Base-by-base conservation (phyloP, 2,888 invertebrate species). In the Conomelus anceps region DNA sequence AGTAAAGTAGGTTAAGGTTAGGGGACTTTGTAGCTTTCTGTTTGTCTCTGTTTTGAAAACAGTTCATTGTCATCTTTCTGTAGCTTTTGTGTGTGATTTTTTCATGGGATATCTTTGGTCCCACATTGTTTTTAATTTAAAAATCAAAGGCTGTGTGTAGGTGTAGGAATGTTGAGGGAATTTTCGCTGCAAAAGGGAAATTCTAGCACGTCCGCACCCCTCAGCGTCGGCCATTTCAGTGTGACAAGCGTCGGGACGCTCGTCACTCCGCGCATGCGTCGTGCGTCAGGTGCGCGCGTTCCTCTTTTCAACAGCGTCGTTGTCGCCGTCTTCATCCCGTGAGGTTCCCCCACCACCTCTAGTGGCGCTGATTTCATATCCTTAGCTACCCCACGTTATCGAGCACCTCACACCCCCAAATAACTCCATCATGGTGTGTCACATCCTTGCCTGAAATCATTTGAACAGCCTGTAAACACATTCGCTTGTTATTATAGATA, bases 341-440 rank as follows among this genome's bases (percentile, higher is more conserved):
- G 63, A 11, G 34, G 63, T 63, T 63, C 63, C 63, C 63, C 63
- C n/a, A n/a, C n/a, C n/a, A n/a, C n/a, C 7, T 63, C 63, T 13
- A 63, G 63, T n/a, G 63, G n/a, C 63, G 63, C 63, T 63, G 63
- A 63, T 63, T 63, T 63, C n/a, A 63, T 63, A 63, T 63, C 63
- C 63, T 63, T 63, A 63, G 63, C 63, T 63, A 63, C 63, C 85
- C 85, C 23, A 85, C 86, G 24, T 22, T 86, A 86, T 86, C 29
- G 86, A 86, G 29, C 29, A 26, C 26, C 86, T 23, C 86, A 86
- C 86, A 22, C 86, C 86, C 86, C 20, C 7, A n/a, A 86, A 86
- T 24, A 86, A 86, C 86, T 86, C 86, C 86, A 86, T 86, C 86
- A 26, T 86, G 86, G 86, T 86, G 86, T 86, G 86, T 86, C 86